Evolutionary conservation across 1,140 invertebrate genomes (phyloP), one percentile per base, ranked within the genome.

Genomic region (Trichonephila clavipes): DNA sequence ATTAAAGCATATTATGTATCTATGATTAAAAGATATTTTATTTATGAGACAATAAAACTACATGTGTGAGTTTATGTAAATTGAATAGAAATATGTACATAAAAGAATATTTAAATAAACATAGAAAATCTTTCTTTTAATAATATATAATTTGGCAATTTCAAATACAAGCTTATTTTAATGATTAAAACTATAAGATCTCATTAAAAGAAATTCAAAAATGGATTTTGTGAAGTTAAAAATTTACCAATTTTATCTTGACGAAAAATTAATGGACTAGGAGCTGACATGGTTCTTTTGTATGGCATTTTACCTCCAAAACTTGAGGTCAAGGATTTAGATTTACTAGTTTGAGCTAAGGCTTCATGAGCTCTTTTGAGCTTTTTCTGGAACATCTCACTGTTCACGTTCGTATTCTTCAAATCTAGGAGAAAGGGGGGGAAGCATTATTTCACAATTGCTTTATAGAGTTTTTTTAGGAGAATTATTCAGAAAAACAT

Each of bases 261-360:
- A 44, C 97, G 97, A 8, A 97, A 97, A 77, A 97, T 96, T 96
- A 98, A 98, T 66, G 97, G 98, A 40, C 98, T 97, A 0, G 98
- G 98, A 18, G 98, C 98, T 16, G 98, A 98, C 97, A 98, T 98
- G 82, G 98, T 98, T 89, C 99, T 96, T 96, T 99, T 98, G 95
- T 99, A 99, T 18, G 99, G 98, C 97, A 98, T 98, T 96, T 99
- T 99, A 34, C 97, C 97, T 85, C 98, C 98, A 95, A 99, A 97
- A 95, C 98, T 98, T 18, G 98, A 97, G 95, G 97, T 98, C 19
- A 99, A 96, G 0, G 98, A 99, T 95, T 98, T 97, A 83, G 97
- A 95, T 82, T 96, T 96, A 92, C 96, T 96, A 81, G 96, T 96
- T 62, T 97, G 96, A 40, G 97, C 97, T 72, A 99, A 96, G 0